These are phyloP conservation scores for Falco berigora DNA, from an alignment of 2,797 vertebrate genomes.

Conservation along the genomic window DNA sequence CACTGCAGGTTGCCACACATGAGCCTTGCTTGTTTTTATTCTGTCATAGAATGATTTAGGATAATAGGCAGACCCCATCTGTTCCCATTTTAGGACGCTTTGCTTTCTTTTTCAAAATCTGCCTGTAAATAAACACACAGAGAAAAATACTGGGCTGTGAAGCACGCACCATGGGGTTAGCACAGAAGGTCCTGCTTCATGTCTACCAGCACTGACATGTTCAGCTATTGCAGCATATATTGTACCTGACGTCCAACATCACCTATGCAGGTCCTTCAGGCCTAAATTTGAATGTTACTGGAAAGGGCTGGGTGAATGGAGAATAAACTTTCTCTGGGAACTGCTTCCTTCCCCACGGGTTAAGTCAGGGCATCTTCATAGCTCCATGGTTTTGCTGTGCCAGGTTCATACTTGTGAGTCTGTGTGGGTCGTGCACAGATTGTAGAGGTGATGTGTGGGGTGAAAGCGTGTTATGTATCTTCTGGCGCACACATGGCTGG, in stretches of 20 bases:
- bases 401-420: not conserved
- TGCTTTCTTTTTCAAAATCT: slow-evolving; percentile 52
- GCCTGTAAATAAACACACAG: slow-evolving; percentile 40
- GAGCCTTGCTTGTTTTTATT: slow-evolving; percentile 54
- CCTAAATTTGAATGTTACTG: not conserved
- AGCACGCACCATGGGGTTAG: not conserved
- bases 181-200: not conserved
- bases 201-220: not conserved
- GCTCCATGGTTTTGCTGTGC: not conserved
- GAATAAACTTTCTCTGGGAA: not conserved
- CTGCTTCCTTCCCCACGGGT: not conserved
- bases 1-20: slow-evolving; percentile 43
- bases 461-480: not conserved
- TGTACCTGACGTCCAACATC: not conserved
- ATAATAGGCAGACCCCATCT: slow-evolving; percentile 60
- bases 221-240: not conserved
- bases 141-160: not conserved
- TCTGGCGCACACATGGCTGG: not conserved
- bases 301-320: not conserved
- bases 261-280: not conserved
- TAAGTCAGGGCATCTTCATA: not conserved
- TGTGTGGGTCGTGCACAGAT: not conserved
- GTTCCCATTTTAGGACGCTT: slow-evolving; percentile 42
- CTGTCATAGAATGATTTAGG: slow-evolving; percentile 47
- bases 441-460: not conserved